Evolutionary conservation across 2,797 vertebrate genomes (phyloP).

Genomic region (Discoglossus pictus): DNA sequence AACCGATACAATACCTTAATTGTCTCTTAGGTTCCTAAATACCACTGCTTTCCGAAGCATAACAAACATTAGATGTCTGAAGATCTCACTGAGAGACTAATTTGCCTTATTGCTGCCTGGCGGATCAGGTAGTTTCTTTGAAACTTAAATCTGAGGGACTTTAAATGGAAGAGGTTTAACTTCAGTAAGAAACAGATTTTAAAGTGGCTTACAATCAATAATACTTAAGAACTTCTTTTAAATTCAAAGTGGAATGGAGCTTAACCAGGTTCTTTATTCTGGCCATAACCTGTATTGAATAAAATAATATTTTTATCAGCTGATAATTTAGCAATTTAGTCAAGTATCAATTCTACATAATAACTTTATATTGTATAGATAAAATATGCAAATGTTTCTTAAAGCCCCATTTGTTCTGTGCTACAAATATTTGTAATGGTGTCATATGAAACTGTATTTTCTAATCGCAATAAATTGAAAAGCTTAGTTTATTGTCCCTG

Average conservation of each 20-base stretch:
- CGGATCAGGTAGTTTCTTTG: constrained; percentile 4
- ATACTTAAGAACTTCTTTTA: constrained; percentile 24
- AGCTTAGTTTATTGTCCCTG: too few relatives aligned
- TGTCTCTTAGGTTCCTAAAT: constrained; percentile 5
- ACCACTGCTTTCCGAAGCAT: not conserved
- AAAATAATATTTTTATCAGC: too few relatives aligned
- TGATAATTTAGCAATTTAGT: too few relatives aligned
- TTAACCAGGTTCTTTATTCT: too few relatives aligned
- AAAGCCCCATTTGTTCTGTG: too few relatives aligned
- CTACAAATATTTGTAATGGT: too few relatives aligned
- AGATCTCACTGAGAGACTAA: constrained; percentile 4
- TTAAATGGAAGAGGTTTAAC: constrained; percentile 18
- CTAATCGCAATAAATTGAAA: too few relatives aligned
- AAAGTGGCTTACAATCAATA: constrained; percentile 33
- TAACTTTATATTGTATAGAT: too few relatives aligned
- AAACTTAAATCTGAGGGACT: constrained; percentile 11
- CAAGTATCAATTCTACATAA: too few relatives aligned
- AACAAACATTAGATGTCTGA: constrained; percentile 1
- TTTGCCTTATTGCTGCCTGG: not conserved
- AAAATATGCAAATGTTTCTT: too few relatives aligned
- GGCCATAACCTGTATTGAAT: too few relatives aligned
- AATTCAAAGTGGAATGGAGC: constrained; percentile 11
- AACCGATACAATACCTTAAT: not conserved
- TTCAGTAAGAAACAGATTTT: constrained; percentile 4
- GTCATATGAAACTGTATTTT: too few relatives aligned